These are phyloP conservation scores for Nothobranchius furzeri DNA, from an alignment of 2,113 vertebrate species.

Conservation along the genomic window DNA sequence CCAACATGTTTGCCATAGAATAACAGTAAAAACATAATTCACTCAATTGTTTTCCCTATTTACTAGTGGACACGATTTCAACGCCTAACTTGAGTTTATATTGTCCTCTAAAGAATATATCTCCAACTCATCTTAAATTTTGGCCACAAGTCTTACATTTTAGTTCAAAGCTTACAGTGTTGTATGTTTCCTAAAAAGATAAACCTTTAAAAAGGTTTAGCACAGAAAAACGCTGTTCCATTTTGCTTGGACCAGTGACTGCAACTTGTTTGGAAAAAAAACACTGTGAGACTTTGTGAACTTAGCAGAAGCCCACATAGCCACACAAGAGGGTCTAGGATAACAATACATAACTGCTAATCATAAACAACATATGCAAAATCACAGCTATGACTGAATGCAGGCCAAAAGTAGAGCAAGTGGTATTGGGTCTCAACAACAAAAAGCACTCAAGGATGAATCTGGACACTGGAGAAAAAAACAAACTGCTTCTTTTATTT, in stretches of 20 bases:
- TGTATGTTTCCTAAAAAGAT: not conserved
- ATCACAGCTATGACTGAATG: slow-evolving; percentile 6
- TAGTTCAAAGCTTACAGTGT: not conserved
- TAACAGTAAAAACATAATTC: not conserved
- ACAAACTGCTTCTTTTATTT: not conserved
- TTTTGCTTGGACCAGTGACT: not conserved
- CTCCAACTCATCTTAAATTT: not conserved
- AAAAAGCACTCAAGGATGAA: slow-evolving; percentile 44
- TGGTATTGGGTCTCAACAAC: slow-evolving; percentile 1
- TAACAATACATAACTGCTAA: not conserved
- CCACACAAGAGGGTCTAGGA: not conserved
- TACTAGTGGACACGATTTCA: not conserved
- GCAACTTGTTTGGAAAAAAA: slow-evolving; percentile 22
- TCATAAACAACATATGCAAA: slow-evolving; percentile 4
- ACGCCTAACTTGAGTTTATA: not conserved
- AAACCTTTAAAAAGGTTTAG: slow-evolving; percentile 2
- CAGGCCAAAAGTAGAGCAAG: slow-evolving; percentile 7
- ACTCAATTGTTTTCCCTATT: not conserved
- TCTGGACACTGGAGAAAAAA: too few species aligned
- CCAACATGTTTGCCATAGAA: not conserved
- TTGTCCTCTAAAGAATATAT: not conserved
- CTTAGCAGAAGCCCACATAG: slow-evolving; percentile 3
- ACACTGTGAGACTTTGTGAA: not conserved
- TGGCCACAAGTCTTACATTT: slow-evolving; percentile 14
- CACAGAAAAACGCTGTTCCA: slow-evolving; percentile 14